A percentile compares a stretch with the other conserved stretches of the same genome.
These are phyloP conservation scores for Hormiphora californensis DNA, from an alignment of 37 sponge, comb jelly and placozoan species.

Conservation along the genomic window DNA sequence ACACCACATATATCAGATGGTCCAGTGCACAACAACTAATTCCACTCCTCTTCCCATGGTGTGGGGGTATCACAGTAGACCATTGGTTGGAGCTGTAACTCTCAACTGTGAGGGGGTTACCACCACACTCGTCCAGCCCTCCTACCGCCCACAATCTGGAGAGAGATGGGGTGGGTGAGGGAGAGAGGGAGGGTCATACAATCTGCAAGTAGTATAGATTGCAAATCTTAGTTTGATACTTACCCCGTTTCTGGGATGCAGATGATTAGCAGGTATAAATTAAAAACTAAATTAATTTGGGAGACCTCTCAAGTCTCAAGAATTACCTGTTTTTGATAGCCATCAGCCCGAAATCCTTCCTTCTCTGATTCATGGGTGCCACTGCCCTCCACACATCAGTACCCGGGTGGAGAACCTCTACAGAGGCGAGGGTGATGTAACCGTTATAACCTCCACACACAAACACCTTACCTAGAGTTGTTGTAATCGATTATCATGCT, in stretches of 20 bases:
- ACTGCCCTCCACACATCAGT: background rate
- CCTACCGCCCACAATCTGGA: slow-evolving; percentile 57
- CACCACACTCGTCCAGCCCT: slow-evolving; percentile 79
- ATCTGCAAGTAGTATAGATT: too few species aligned
- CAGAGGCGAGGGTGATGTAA: slow-evolving; percentile 45
- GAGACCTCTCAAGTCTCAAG: too few species aligned
- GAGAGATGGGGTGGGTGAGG: too few species aligned
- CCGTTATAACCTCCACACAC: slow-evolving; percentile 51
- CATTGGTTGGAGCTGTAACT: slow-evolving; percentile 82
- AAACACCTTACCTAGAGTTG: too few species aligned
- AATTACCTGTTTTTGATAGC: slow-evolving; percentile 46
- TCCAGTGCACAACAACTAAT: slow-evolving; percentile 35
- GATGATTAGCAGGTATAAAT: too few species aligned
- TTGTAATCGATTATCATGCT: too few species aligned
- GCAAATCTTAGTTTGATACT: too few species aligned
- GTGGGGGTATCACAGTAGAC: slow-evolving; percentile 57
- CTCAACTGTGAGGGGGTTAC: slow-evolving; percentile 84
- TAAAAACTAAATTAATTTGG: too few species aligned
- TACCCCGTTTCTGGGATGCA: too few species aligned
- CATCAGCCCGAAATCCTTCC: slow-evolving; percentile 37
- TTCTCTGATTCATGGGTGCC: slow-evolving; percentile 27
- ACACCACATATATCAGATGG: slow-evolving; percentile 46
- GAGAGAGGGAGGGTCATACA: too few species aligned
- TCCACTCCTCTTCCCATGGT: too few species aligned
- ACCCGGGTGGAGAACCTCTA: background rate